Evolutionary conservation across 2,797 vertebrate genomes (phyloP), one percentile per base, ranked within the genome.

Genomic region (Cyprinodon diabolis): DNA sequence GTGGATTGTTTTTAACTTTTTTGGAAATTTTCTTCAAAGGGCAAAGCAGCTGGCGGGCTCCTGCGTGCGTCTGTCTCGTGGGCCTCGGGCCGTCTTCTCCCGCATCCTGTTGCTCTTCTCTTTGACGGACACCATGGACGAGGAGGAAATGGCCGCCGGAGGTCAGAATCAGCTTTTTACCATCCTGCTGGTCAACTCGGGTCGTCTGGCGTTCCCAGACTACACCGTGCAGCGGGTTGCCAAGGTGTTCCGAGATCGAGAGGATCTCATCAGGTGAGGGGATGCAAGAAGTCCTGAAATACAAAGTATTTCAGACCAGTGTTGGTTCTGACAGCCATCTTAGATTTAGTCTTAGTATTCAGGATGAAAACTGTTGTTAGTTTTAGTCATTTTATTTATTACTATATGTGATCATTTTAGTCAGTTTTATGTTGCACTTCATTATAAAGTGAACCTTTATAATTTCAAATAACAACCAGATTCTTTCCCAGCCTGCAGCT

Each of bases 31-130:
- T 76, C 13, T 71, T 79, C 79, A 48, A 88, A 99, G 98, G 90
- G 96, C 95, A 1, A 98, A 97, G 87, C 94, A 93, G 43, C 58
- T 96, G 13, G 95, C 92, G 0, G 96, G 97, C 43, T 93, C 84
- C 30, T 97, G 94, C 37, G 89, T 98, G 43, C 93, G 95, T n/a
- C 86, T 99, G 15, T 87, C 90, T 73, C 91, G 81, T 21, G 90
- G 70, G 4, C 95, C 96, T 3, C 94, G 97, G 4, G 94, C 94
- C 0, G 94, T 99, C 75, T 99, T 99, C 68, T 96, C 96, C 52
- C 95, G 97, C 1, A 62, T 96, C 66, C 92, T 99, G 69, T 94
- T 99, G 15, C 96, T 99, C 3, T 99, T 99, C 85, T 96, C 96
- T 0, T 86, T 98, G 89, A 93, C 96, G 0, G 96, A 98, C 74